Percentiles rank a stretch among this genome's conserved stretches.
Evolutionary conservation across 2,797 vertebrate species (phyloP).

Genomic region (Lerista edwardsae): DNA sequence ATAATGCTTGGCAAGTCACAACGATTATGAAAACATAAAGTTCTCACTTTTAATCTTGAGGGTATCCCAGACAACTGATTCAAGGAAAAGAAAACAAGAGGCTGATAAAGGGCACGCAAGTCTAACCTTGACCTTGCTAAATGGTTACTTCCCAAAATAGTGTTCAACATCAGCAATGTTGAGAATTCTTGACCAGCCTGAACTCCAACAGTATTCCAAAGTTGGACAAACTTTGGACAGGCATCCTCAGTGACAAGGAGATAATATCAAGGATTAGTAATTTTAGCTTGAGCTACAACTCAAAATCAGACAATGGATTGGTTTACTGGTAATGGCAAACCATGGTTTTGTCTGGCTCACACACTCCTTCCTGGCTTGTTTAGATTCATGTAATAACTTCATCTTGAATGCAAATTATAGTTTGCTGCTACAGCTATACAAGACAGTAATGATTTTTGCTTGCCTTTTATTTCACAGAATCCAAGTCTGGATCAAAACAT

Average conservation of each 20-base stretch:
- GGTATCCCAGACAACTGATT: background rate
- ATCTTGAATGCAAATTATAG: background rate
- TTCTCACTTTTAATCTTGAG: background rate
- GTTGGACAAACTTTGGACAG: no score
- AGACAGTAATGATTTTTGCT: background rate
- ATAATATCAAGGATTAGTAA: slow-evolving; percentile 14
- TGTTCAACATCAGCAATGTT: background rate
- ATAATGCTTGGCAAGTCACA: background rate
- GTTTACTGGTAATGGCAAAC: no score
- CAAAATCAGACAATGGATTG: background rate
- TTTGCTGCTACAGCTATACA: background rate
- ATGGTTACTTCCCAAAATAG: slow-evolving; percentile 4
- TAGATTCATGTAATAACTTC: background rate
- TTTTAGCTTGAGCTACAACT: background rate
- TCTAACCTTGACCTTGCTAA: background rate
- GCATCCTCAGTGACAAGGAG: background rate
- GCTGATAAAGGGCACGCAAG: background rate
- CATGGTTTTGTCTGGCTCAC: no score
- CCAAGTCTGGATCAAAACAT: no score
- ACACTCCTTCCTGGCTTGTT: background rate
- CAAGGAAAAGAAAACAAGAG: background rate
- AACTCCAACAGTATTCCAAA: slow-evolving; percentile 9
- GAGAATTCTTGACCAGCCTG: slow-evolving; percentile 1
- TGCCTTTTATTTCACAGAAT: background rate
- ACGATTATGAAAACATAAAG: background rate